Percentiles rank a stretch among this genome's conserved stretches.
These are phyloP conservation scores for Poeciliopsis prolifica DNA, from an alignment of 2,113 vertebrate species.

Conservation along the genomic window DNA sequence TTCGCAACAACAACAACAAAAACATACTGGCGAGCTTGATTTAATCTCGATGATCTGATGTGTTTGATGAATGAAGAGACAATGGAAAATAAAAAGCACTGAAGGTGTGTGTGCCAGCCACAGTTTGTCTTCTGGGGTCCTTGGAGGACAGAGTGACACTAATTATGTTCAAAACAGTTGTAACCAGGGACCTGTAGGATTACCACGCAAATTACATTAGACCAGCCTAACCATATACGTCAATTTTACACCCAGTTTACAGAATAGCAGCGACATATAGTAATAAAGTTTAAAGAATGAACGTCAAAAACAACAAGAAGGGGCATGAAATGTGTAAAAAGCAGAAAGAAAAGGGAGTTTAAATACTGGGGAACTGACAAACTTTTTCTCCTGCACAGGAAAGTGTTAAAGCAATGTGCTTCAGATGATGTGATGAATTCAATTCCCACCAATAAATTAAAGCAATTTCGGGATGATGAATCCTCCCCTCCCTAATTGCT, in stretches of 20 bases:
- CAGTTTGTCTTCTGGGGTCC: slow-evolving; percentile 44
- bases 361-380: background rate
- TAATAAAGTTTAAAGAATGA: background rate
- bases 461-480: background rate
- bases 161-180: slow-evolving; percentile 62
- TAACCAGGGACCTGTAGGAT: slow-evolving; percentile 53
- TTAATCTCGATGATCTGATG: slow-evolving; percentile 33
- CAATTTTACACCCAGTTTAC: slow-evolving; percentile 45
- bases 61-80: slow-evolving; percentile 48
- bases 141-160: slow-evolving; percentile 42
- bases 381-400: background rate
- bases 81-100: slow-evolving; percentile 24
- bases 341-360: background rate
- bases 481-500: slow-evolving; percentile 20
- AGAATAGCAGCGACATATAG: background rate
- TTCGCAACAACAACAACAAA: background rate
- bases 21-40: background rate
- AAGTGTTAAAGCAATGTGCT: background rate
- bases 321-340: background rate
- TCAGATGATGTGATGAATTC: background rate
- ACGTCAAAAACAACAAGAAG: slow-evolving; percentile 10
- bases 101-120: slow-evolving; percentile 41
- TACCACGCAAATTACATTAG: slow-evolving; percentile 58
- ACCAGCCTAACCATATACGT: slow-evolving; percentile 33
- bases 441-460: background rate